Evolutionary conservation across 2,888 invertebrate species (phyloP), one percentile per base, ranked within the genome.

Genomic region (Imbricaverruca yamaguchii): DNA sequence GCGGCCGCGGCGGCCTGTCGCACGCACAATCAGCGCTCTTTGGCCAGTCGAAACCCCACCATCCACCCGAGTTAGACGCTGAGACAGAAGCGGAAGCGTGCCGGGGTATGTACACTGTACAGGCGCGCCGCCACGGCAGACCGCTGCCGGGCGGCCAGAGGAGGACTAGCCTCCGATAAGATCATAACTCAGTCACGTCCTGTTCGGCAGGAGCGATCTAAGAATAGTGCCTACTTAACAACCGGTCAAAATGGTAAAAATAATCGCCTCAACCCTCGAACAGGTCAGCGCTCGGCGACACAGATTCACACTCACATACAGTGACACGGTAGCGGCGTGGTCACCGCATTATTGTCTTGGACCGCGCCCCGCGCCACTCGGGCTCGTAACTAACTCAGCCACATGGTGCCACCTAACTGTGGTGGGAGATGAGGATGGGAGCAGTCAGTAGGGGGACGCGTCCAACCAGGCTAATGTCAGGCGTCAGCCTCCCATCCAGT

Each of bases 301-400:
- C 39, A 1, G 39, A 39, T 39, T 39, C 39, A 39, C 39, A 39
- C 39, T 39, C 39, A 39, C 39, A 39, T 39, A 39, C 4, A 63
- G 3, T 69, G 80, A 82, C 23, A 86, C 63, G 39, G 39, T 39
- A 4, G 39, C 39, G 39, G 39, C 39, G 39, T 39, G 39, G 39
- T 39, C 39, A 39, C 39, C 39, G 39, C 39, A 39, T 39, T 39
- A 39, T 39, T 39, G 39, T 39, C 39, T 39, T 39, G 39, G 39
- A 39, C 39, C 39, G 39, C 39, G 39, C 39, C 39, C 83, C 83
- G 82, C n/a, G 63, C 63, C 21, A 9, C 63, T 21, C 18, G 63
- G 63, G 39, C 39, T 39, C 39, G 39, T 39, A 1, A 39, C 39
- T 4, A 39, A 4, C 39, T 39, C 39, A 39, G 39, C 4, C 39